These are phyloP conservation scores for Halisarca cf. caerulea DNA, from an alignment of 37 sponge, comb jelly and placozoan genomes.

Conservation along the genomic window DNA sequence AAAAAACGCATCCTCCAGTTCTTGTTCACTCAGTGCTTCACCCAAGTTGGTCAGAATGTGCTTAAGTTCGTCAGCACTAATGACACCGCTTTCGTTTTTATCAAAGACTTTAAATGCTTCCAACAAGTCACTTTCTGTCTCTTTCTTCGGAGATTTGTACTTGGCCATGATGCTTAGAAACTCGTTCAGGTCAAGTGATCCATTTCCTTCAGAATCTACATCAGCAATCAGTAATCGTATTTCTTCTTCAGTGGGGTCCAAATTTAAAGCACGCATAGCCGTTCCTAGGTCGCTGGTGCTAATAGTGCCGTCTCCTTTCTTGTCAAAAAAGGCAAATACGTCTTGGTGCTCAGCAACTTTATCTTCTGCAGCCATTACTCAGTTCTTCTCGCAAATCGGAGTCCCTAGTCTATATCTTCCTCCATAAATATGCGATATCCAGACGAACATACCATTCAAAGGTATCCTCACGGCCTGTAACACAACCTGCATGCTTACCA, in stretches of 20 bases:
- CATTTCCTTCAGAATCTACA: conserved; percentile 32
- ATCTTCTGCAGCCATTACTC: conserved; percentile 11
- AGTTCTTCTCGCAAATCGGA: no score
- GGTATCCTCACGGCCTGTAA: no score
- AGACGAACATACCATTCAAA: conserved; percentile 38
- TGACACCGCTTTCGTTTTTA: conserved; percentile 35
- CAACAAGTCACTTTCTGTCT: conserved; percentile 39
- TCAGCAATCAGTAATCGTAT: conserved; percentile 12
- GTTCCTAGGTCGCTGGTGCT: conserved; percentile 12
- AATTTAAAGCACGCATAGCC: conserved; percentile 15
- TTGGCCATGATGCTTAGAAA: conserved; percentile 1
- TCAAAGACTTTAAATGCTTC: conserved; percentile 13
- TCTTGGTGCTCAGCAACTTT: conserved; percentile 57
- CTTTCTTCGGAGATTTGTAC: background rate
- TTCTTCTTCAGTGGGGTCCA: conserved; percentile 16
- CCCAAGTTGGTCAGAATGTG: conserved; percentile 33
- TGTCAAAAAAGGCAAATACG: conserved; percentile 57
- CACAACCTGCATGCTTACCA: no score
- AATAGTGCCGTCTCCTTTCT: conserved; percentile 44
- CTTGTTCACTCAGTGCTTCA: conserved; percentile 25
- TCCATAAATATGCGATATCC: conserved; percentile 42
- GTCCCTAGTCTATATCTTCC: conserved; percentile 1
- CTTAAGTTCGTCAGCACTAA: conserved; percentile 21
- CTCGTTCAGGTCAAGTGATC: conserved; percentile 88
- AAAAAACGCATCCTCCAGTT: conserved; percentile 11